Evolutionary conservation across 2,888 invertebrate species (phyloP).

Genomic region (Drosophila algonquin): DNA sequence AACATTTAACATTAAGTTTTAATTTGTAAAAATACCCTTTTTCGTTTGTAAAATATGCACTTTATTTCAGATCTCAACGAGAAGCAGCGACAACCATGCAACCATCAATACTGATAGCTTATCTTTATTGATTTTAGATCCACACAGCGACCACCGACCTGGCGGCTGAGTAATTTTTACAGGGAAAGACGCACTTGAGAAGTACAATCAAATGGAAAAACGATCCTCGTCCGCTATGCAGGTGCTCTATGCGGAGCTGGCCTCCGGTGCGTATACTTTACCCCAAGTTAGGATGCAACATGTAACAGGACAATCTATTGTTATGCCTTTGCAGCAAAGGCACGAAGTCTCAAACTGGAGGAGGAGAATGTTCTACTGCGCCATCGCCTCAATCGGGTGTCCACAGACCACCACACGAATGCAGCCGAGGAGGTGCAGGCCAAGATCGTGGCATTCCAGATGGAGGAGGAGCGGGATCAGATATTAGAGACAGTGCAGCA

Average conservation of each 20-base stretch:
- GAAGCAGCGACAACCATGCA: not conserved
- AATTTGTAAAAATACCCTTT: too few species aligned
- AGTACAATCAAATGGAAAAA: constrained; percentile 52
- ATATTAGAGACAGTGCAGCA: constrained; percentile 73
- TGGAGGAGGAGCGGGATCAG: constrained; percentile 80
- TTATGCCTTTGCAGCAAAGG: constrained; percentile 60
- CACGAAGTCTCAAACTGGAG: constrained; percentile 68
- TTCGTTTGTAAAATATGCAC: not conserved
- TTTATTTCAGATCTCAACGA: not conserved
- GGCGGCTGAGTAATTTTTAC: constrained; percentile 17
- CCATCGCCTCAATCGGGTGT: constrained; percentile 65
- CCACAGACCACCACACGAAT: constrained; percentile 60
- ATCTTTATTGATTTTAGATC: constrained; percentile 31
- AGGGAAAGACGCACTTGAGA: not conserved
- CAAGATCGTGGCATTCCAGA: constrained; percentile 64
- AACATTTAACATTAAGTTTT: too few species aligned
- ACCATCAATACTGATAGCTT: constrained; percentile 33
- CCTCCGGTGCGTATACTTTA: constrained; percentile 63
- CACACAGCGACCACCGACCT: not conserved
- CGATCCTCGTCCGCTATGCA: constrained; percentile 55
- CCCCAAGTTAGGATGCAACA: not conserved
- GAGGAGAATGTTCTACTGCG: constrained; percentile 78
- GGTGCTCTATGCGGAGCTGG: constrained; percentile 66
- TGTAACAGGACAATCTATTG: not conserved
- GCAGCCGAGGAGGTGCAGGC: constrained; percentile 74